Conservation (phyloP, 2,113 vertebrate species). For the Limnothrissa miodon region DNA sequence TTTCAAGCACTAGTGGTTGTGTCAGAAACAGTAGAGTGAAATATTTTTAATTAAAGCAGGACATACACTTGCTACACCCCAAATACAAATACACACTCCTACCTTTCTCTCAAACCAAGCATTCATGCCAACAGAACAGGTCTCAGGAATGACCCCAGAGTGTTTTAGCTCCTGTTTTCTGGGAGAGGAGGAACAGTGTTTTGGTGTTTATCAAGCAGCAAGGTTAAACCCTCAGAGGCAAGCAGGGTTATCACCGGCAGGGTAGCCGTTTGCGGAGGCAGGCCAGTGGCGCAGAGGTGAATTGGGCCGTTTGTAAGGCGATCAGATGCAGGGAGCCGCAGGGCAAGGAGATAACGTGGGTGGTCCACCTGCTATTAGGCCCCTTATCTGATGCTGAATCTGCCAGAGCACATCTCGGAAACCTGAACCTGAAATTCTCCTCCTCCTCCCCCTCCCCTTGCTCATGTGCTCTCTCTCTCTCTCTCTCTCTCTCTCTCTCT, state of each 20-base stretch:
- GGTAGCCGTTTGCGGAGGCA: too few species aligned
- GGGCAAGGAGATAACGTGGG: slow-evolving; percentile 68
- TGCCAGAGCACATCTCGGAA: slow-evolving; percentile 3
- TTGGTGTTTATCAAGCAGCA: slow-evolving; percentile 27
- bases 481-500: not conserved
- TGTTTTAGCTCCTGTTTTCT: not conserved
- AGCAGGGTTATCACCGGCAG: slow-evolving; percentile 18
- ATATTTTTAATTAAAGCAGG: too few species aligned
- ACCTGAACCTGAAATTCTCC: slow-evolving; percentile 14
- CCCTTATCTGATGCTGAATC: slow-evolving; percentile 7
- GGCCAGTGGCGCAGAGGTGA: slow-evolving; percentile 28
- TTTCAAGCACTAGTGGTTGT: too few species aligned
- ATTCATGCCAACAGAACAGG: too few species aligned
- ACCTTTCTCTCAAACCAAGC: too few species aligned
- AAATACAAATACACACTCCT: too few species aligned
- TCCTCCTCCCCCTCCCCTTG: not conserved
- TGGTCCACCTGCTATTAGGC: slow-evolving; percentile 59
- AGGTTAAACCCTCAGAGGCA: slow-evolving; percentile 25
- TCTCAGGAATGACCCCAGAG: not conserved
- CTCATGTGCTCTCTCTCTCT: not conserved
- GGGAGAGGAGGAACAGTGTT: not conserved
- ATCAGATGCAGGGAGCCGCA: slow-evolving; percentile 51
- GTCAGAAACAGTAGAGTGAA: too few species aligned
- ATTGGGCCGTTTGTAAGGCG: slow-evolving; percentile 38
- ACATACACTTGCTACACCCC: too few species aligned